Conservation (phyloP, 1,140 invertebrate genomes). For the Drosophila sp. region DNA sequence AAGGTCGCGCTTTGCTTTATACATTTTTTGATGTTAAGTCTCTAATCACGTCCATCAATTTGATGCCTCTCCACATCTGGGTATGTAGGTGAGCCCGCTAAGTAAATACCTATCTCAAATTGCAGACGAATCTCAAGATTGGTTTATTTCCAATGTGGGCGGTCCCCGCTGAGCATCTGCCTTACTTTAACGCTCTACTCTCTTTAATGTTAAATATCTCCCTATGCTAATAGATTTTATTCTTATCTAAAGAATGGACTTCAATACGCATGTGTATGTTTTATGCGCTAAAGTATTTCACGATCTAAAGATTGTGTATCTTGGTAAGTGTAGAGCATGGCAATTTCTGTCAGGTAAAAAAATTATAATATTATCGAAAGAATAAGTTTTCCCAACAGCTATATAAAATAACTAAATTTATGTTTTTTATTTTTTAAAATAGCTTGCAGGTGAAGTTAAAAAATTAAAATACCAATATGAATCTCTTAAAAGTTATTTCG, state of each 20-base stretch:
- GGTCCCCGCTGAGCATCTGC: slow-evolving; percentile 29
- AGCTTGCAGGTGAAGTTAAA: too few relatives aligned
- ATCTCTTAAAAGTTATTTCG: too few relatives aligned
- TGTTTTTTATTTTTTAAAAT: too few relatives aligned
- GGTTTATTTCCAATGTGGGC: slow-evolving; percentile 39
- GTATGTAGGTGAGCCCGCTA: slow-evolving; percentile 50
- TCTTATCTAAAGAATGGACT: background rate
- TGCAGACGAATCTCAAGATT: background rate
- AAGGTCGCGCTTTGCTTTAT: slow-evolving; percentile 79
- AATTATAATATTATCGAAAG: too few relatives aligned
- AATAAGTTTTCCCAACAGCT: too few relatives aligned
- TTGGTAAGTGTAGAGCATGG: too few relatives aligned
- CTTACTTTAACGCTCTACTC: background rate
- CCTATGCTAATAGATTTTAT: background rate
- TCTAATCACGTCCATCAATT: slow-evolving; percentile 82
- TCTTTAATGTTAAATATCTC: slow-evolving; percentile 1
- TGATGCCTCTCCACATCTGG: slow-evolving; percentile 55
- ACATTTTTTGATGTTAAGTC: slow-evolving; percentile 51
- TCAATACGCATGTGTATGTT: background rate
- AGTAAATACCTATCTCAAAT: slow-evolving; percentile 23
- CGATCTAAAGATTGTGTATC: too few relatives aligned
- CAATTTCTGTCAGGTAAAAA: too few relatives aligned
- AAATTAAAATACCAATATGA: too few relatives aligned
- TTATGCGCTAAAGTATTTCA: too few relatives aligned
- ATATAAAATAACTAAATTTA: too few relatives aligned